Percentiles rank a stretch among this genome's conserved stretches.
Conservation (phyloP, 1,140 invertebrate species). For the Drosophila seguyi region DNA sequence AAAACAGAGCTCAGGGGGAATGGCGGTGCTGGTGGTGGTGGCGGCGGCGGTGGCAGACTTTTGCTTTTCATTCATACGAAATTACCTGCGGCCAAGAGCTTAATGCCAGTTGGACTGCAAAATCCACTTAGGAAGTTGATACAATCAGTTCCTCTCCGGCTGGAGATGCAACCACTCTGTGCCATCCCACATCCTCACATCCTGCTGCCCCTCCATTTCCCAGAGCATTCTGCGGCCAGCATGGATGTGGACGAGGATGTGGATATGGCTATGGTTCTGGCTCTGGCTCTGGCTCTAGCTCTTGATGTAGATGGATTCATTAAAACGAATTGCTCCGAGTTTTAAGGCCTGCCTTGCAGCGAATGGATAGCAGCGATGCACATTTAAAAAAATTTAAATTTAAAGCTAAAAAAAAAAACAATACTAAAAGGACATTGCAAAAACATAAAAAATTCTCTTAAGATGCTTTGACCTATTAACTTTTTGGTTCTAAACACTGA, state of each 20-base stretch:
- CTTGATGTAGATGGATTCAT: constrained; percentile 75
- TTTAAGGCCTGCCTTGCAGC: constrained; percentile 59
- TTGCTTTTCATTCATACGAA: constrained; percentile 83
- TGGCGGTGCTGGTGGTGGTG: background rate
- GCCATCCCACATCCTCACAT: constrained; percentile 12
- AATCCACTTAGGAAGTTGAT: constrained; percentile 84
- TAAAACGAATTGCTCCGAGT: constrained; percentile 80
- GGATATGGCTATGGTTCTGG: constrained; percentile 18
- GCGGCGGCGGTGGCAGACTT: constrained; percentile 52
- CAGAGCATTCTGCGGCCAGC: constrained; percentile 43
- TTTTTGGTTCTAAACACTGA: too few species aligned
- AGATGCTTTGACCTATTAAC: rapidly evolving
- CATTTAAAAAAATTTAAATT: constrained; percentile 10
- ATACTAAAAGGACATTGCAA: background rate
- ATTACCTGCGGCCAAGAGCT: constrained; percentile 83
- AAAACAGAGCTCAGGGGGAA: constrained; percentile 27
- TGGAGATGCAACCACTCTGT: constrained; percentile 36
- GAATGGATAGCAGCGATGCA: constrained; percentile 40
- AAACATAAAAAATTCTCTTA: background rate
- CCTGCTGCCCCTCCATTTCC: constrained; percentile 26
- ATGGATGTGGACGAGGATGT: constrained; percentile 31
- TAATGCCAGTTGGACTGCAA: constrained; percentile 84
- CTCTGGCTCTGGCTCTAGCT: constrained; percentile 9
- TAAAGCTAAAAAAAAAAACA: background rate
- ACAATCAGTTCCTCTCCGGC: constrained; percentile 76